phyloP scores from a whole-genome alignment of 2,797 vertebrate genomes.

The Uromys caudimaculatus region DNA sequence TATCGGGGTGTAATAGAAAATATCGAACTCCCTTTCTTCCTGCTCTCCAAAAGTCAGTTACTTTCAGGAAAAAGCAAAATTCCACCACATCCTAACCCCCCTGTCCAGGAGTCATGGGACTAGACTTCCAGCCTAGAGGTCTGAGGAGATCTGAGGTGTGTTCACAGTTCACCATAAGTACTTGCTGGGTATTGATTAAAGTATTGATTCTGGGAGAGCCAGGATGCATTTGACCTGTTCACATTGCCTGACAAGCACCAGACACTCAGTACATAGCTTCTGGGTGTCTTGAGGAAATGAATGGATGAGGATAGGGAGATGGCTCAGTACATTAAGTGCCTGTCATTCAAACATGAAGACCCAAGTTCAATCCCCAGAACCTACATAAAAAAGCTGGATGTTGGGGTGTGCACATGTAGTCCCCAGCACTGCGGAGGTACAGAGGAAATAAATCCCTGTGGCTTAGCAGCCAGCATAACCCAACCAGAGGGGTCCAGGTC shows the following conservation, averaged over 20 bases:
- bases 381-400: neutral
- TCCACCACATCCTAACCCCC: neutral
- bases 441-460: neutral
- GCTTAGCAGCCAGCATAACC: neutral
- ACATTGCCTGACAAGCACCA: neutral
- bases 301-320: neutral
- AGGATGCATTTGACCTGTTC: neutral
- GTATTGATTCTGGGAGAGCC: neutral
- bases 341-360: neutral
- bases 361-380: neutral
- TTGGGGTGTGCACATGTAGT: neutral
- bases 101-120: neutral
- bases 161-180: neutral
- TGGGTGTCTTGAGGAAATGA: neutral
- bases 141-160: neutral
- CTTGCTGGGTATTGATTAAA: neutral
- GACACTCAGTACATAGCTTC: neutral
- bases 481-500: neutral
- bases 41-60: neutral
- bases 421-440: neutral
- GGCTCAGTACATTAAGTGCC: no score
- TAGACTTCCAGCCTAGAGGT: neutral
- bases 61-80: neutral
- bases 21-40: neutral
- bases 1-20: accelerated